These are phyloP conservation scores for Macroramphosus scolopax DNA, from an alignment of 2,797 vertebrate species.

Conservation along the genomic window DNA sequence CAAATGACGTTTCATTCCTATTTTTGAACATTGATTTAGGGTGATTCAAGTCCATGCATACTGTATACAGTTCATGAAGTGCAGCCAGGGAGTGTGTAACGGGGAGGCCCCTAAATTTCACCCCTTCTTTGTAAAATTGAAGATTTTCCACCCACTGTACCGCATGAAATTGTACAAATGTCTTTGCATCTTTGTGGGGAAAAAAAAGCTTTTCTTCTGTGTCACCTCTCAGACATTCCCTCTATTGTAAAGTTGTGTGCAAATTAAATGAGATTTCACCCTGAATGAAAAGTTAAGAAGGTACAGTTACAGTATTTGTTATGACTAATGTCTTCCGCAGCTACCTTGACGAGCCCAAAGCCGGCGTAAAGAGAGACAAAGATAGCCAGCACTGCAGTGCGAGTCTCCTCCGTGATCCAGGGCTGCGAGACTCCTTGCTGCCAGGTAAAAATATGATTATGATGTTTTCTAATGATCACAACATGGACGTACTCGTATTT, in stretches of 20 bases:
- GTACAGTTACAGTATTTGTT: no score
- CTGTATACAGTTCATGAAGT: conserved; percentile 18
- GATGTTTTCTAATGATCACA: no score
- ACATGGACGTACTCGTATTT: no score
- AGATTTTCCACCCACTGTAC: conserved; percentile 62
- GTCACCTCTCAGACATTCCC: no score
- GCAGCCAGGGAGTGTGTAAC: conserved; percentile 20
- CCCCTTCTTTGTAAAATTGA: conserved; percentile 61
- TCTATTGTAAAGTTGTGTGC: no score
- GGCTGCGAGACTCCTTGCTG: conserved; percentile 22
- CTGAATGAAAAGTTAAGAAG: no score
- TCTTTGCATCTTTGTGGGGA: neutral
- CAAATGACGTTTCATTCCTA: no score
- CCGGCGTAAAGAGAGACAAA: conserved; percentile 21
- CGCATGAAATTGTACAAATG: conserved; percentile 35
- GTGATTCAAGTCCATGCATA: no score
- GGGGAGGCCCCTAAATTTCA: conserved; percentile 73
- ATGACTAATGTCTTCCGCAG: conserved; percentile 36
- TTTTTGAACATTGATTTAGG: no score
- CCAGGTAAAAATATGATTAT: conserved; percentile 55
- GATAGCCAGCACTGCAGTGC: conserved; percentile 53
- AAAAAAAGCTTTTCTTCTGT: no score
- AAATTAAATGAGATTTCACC: no score
- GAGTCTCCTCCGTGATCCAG: conserved; percentile 36
- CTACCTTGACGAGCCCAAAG: conserved; percentile 25